phyloP scores from a whole-genome alignment of 1,140 invertebrate genomes.

The Calephelis nemesis region DNA sequence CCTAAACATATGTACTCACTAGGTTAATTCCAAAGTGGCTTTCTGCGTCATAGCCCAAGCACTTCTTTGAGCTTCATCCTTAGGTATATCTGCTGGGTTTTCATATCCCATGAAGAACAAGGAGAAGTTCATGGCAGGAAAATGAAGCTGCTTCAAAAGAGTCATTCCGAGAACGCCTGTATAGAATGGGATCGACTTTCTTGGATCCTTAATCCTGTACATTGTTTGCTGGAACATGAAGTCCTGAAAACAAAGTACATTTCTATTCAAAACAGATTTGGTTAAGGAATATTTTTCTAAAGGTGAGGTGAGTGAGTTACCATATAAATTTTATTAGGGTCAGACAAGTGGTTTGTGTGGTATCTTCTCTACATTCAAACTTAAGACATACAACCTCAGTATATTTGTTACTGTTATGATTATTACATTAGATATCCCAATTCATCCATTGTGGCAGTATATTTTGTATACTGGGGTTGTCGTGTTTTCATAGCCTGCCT shows the following conservation, averaged over 20 bases:
- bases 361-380: too few relatives aligned
- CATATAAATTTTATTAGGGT: too few relatives aligned
- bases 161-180: conserved; percentile 94
- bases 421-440: too few relatives aligned
- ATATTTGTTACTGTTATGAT: too few relatives aligned
- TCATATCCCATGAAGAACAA: conserved; percentile 97
- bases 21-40: conserved; percentile 95
- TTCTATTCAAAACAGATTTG: neutral
- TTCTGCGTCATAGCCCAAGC: conserved; percentile 90
- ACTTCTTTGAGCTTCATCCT: conserved; percentile 83
- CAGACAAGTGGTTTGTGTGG: too few relatives aligned
- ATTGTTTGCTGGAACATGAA: conserved; percentile 98
- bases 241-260: conserved; percentile 80
- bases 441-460: too few relatives aligned
- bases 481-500: too few relatives aligned
- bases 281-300: too few relatives aligned
- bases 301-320: too few relatives aligned
- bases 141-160: conserved; percentile 92
- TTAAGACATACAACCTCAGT: too few relatives aligned
- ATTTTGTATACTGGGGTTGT: too few relatives aligned
- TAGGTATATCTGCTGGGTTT: conserved; percentile 85
- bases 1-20: conserved; percentile 82
- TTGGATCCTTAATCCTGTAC: conserved; percentile 96
- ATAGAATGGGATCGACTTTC: conserved; percentile 93
- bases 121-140: conserved; percentile 93